Base-by-base conservation (phyloP, 2,797 vertebrate genomes). In the Enteromius radiatus region DNA sequence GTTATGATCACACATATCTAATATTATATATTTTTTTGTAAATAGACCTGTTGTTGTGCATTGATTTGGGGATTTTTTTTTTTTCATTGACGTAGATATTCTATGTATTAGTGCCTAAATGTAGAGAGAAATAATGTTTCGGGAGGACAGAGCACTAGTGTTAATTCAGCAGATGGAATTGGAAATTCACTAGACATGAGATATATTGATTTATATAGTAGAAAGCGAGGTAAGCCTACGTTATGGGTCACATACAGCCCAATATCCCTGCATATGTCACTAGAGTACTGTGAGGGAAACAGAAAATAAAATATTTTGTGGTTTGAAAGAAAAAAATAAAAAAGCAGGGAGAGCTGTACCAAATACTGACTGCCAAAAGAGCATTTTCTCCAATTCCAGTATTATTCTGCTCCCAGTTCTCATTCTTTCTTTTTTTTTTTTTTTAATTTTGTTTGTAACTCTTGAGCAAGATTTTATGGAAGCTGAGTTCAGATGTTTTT, bases 41-140 rank as follows among this genome's bases (percentile, higher is more conserved):
- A 92, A 94, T 94, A 93, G 85, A 49, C 85, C 78, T 83, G 21
- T 80, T 88, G 38, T 87, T 85, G 81, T 88, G 88, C 80, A 88
- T 91, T 90, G 91, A 91, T 89, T 91, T 91, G 88, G 86, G 88
- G 82, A 80, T 84, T 84, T 85, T 15, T 47, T 85, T 15, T 47
- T 78, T 84, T 79, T 78, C 81, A 86, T 92, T 91, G 90, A 89
- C 69, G 78, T 93, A 91, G 83, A 88, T 87, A 61, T 89, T 78
- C 71, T 86, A 86, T 86, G 88, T 92, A 91, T 91, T 93, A 92
- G 94, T 95, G 93, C 93, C 93, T 95, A 91, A 91, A 91, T 90
- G 90, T 92, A 92, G 91, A 90, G 89, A 89, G 86, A 89, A 88
- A 86, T 92, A 89, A 91, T 93, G 92, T 94, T 92, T 88, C 89